A percentile compares a stretch with the other conserved stretches of the same genome.
Conservation (phyloP, 2,888 invertebrate genomes). For the Bruchidius siliquastri region DNA sequence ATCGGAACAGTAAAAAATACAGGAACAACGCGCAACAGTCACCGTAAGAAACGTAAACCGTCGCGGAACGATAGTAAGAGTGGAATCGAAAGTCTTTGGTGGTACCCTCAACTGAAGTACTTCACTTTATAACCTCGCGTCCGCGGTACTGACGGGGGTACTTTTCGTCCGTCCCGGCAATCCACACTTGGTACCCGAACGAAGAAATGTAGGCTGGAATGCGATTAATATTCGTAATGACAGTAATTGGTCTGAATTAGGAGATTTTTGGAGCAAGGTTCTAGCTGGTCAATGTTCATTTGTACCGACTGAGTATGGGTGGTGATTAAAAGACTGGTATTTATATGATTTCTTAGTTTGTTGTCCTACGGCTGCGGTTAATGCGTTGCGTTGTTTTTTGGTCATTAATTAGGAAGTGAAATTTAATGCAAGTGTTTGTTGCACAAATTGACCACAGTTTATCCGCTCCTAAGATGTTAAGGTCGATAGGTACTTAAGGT, state of each 20-base stretch:
- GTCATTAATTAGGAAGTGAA: neutral
- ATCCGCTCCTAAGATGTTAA: no score
- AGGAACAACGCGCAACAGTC: neutral
- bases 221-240: neutral
- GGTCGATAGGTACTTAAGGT: no score
- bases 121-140: neutral
- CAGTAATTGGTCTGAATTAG: neutral
- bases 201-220: neutral
- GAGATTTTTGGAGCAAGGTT: neutral
- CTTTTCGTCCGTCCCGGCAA: neutral
- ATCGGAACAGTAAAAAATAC: neutral
- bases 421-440: neutral
- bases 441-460: neutral
- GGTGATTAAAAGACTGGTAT: neutral
- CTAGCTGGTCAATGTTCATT: neutral
- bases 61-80: neutral
- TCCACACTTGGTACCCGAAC: neutral
- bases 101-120: neutral
- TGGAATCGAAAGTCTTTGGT: neutral
- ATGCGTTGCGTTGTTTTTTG: neutral
- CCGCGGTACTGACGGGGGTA: neutral
- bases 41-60: neutral
- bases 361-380: neutral
- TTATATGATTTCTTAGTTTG: neutral
- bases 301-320: neutral